Evolutionary conservation across 1,140 invertebrate genomes (phyloP), one percentile per base, ranked within the genome.

Genomic region (Atta texana): DNA sequence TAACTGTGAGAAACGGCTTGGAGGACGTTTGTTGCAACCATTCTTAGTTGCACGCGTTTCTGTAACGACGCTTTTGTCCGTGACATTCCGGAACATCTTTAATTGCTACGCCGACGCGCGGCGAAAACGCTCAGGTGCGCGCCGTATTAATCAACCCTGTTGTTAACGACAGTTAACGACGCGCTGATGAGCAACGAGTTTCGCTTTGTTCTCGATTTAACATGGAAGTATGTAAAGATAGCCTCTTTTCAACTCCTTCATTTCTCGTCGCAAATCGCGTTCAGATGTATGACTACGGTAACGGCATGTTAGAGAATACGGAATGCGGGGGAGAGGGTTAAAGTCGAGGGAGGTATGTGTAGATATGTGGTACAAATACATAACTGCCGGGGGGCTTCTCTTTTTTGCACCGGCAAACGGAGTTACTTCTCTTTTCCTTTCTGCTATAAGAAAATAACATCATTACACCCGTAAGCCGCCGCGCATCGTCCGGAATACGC

Each of bases 381-480:
- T 89, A 93, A 91, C 88, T 88, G 91, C 89, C 89, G 85, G 77
- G 55, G 88, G 78, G 59, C 57, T 51, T 21, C 87, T 10, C n/a
- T 55, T 93, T 92, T 93, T 92, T 91, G 88, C 80, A 24, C 77
- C 68, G 68, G 59, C 31, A 66, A 68, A 34, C 89, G 87, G 74
- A 92, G 89, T 91, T 90, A 92, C 89, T 91, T 4, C 34, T 49
- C 39, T 49, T 39, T 69, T 14, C 39, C 12, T 28, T 21, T 31
- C 63, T 16, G 87, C 90, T 87, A 91, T 89, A 93, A 93, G 92
- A 93, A 93, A 93, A 93, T 93, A 93, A 93, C 92, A 93, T 93
- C 91, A 93, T 93, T 93, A 93, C 92, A 92, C 85, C 90, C 63
- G 76, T 90, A 86, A 87, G 82, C 76, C 53, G 72, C 55, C 81